Percentiles rank a stretch among this genome's conserved stretches.
phyloP scores from a whole-genome alignment of 2,888 invertebrate genomes.

The Drosophila leonis region DNA sequence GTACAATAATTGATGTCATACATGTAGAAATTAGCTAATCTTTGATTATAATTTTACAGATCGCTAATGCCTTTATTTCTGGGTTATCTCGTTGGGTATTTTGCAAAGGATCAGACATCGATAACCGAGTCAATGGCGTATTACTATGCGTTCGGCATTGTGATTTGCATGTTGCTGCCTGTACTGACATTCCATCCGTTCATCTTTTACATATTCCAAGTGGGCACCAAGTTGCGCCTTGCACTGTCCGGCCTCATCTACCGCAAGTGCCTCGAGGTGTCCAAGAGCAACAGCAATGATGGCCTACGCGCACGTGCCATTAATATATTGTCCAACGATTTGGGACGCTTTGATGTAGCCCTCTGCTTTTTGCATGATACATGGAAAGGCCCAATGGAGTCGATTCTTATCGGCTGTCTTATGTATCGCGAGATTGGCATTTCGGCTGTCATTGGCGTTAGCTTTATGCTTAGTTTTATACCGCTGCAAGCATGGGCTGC shows the following conservation, averaged over 20 bases:
- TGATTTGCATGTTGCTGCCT: constrained; percentile 87
- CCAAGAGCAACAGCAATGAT: constrained; percentile 93
- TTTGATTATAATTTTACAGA: constrained; percentile 84
- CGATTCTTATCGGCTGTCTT: constrained; percentile 86
- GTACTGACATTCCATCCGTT: constrained; percentile 90
- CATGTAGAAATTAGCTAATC: constrained; percentile 8
- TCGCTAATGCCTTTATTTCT: constrained; percentile 89
- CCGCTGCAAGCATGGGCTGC: constrained; percentile 91
- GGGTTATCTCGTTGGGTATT: constrained; percentile 89
- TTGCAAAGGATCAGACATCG: constrained; percentile 86
- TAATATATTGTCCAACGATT: constrained; percentile 98
- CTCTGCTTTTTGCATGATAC: constrained; percentile 95
- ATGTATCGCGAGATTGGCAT: constrained; percentile 88
- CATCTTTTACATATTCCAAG: constrained; percentile 89
- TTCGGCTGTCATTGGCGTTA: constrained; percentile 90
- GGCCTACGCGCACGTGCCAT: constrained; percentile 92
- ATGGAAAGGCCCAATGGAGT: constrained; percentile 94
- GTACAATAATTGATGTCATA: constrained; percentile 26
- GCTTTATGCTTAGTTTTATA: constrained; percentile 90
- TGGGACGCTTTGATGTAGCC: constrained; percentile 96
- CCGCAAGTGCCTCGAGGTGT: constrained; percentile 89
- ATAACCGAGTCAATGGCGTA: constrained; percentile 88
- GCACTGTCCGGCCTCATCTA: constrained; percentile 91
- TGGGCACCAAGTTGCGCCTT: constrained; percentile 90
- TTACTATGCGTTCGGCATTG: constrained; percentile 89